Evolutionary conservation across 2,113 vertebrate genomes (phyloP).

Genomic region (Catagonus wagneri): DNA sequence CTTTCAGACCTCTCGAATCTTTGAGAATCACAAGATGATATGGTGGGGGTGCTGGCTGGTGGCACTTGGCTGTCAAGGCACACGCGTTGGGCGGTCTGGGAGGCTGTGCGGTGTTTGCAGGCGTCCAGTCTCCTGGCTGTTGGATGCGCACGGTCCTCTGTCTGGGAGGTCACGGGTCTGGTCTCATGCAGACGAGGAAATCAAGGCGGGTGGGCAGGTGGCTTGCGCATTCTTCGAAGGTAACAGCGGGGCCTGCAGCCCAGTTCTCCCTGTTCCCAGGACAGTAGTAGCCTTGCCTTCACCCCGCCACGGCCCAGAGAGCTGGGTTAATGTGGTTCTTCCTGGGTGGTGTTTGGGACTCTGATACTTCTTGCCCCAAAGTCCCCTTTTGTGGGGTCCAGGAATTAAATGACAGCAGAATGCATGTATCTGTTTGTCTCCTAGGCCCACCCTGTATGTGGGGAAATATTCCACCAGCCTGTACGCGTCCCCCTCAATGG

Average conservation of each 20-base stretch:
- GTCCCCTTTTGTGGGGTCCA: background rate
- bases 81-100: background rate
- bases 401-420: background rate
- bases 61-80: background rate
- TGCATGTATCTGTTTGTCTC: background rate
- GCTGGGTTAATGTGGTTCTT: background rate
- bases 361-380: background rate
- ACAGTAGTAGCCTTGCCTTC: background rate
- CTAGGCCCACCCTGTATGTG: slow-evolving; percentile 96
- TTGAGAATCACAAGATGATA: background rate
- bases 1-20: background rate
- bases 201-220: background rate
- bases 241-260: background rate
- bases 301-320: background rate
- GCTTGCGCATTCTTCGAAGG: background rate
- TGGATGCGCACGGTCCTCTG: background rate
- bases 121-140: background rate
- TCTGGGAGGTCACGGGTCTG: fast-evolving
- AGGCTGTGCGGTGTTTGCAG: background rate
- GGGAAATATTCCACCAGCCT: slow-evolving; percentile 97
- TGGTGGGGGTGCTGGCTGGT: background rate
- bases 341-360: background rate
- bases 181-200: background rate
- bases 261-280: background rate
- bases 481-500: slow-evolving; percentile 96